These are phyloP conservation scores for Calycopis cecrops DNA, from an alignment of 1,140 invertebrate genomes.

Conservation along the genomic window DNA sequence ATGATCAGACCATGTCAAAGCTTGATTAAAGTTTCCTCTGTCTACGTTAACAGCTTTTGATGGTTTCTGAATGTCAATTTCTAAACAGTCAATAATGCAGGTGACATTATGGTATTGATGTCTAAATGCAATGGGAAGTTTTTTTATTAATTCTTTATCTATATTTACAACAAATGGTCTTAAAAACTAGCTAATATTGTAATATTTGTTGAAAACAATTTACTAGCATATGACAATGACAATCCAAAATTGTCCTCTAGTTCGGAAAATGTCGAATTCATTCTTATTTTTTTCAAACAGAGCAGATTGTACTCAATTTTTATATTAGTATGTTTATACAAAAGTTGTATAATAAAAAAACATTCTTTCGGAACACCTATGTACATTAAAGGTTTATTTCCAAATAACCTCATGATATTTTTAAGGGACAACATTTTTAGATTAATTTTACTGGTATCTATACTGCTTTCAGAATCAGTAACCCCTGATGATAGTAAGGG, in stretches of 20 bases:
- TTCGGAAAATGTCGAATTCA: constrained; percentile 24
- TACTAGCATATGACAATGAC: too few species aligned
- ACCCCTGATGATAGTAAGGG: neutral
- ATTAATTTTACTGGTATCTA: constrained; percentile 14
- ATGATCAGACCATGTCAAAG: constrained; percentile 67
- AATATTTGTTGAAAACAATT: constrained; percentile 27
- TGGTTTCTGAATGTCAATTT: constrained; percentile 63
- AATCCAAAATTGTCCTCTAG: too few species aligned
- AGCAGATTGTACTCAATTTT: neutral
- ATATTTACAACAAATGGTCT: constrained; percentile 24
- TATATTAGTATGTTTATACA: too few species aligned
- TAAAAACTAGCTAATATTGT: constrained; percentile 26
- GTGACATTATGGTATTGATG: constrained; percentile 35
- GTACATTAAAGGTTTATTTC: too few species aligned
- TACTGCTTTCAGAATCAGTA: constrained; percentile 10
- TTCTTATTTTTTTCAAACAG: constrained; percentile 26
- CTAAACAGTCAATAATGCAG: constrained; percentile 55
- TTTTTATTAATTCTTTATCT: too few species aligned
- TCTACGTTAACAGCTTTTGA: too few species aligned
- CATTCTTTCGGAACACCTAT: too few species aligned
- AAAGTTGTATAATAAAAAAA: too few species aligned
- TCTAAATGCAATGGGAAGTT: too few species aligned
- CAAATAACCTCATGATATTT: too few species aligned
- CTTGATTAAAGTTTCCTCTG: constrained; percentile 53
- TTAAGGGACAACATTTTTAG: too few species aligned